Percentiles rank a stretch among this genome's conserved stretches.
These are phyloP conservation scores for Triplophysa dalaica DNA, from an alignment of 2,113 vertebrate species.

Conservation along the genomic window DNA sequence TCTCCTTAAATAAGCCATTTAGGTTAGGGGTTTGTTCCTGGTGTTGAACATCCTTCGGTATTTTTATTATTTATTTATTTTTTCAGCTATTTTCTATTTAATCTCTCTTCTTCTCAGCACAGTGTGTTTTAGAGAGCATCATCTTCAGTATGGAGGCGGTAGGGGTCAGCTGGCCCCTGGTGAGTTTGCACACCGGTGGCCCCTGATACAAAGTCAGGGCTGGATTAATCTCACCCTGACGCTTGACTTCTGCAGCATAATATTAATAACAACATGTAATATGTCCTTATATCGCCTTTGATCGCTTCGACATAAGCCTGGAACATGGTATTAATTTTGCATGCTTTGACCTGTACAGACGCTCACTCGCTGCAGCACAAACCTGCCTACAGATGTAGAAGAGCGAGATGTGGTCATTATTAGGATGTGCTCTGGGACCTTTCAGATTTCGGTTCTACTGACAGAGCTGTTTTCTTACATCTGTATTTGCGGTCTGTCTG, in stretches of 20 bases:
- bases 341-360: slow-evolving; percentile 38
- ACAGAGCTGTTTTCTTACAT: neutral
- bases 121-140: no score
- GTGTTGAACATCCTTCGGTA: no score
- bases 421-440: neutral
- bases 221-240: slow-evolving; percentile 55
- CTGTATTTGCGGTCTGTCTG: slow-evolving; percentile 17
- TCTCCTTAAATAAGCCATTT: no score
- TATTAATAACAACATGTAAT: slow-evolving; percentile 55
- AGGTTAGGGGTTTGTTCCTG: no score
- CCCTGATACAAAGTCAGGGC: slow-evolving; percentile 31
- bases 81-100: no score
- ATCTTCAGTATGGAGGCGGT: neutral
- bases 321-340: slow-evolving; percentile 53
- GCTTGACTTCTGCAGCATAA: slow-evolving; percentile 40
- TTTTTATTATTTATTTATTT: no score
- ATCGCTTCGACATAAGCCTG: slow-evolving; percentile 52
- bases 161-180: slow-evolving; percentile 40
- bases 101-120: no score
- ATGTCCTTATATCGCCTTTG: slow-evolving; percentile 56
- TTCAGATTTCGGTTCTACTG: neutral
- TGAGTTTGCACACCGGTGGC: slow-evolving; percentile 33
- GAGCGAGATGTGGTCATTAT: neutral
- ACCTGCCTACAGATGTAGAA: no score
- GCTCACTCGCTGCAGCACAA: no score